Conservation (phyloP, 2,113 vertebrate genomes). For the Elaphurus davidianus region DNA sequence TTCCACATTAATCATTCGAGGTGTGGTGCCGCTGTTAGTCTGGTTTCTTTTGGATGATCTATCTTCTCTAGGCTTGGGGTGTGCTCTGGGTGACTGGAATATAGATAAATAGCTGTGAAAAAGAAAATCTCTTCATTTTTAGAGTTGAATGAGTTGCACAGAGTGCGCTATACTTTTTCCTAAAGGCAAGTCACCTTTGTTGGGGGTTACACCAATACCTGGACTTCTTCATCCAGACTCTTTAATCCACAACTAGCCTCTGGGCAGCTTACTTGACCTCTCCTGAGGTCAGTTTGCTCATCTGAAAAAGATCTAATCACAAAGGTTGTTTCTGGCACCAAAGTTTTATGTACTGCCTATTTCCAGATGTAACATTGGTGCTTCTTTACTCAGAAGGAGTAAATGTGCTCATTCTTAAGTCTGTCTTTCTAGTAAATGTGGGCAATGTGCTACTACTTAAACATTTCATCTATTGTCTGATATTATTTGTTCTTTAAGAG, state of each 20-base stretch:
- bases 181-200: neutral
- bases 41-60: neutral
- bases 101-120: neutral
- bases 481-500: neutral
- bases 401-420: neutral
- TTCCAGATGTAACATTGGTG: neutral
- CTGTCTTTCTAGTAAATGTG: neutral
- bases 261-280: neutral
- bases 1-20: conserved; percentile 51
- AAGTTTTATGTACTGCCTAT: neutral
- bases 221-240: neutral
- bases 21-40: conserved; percentile 25
- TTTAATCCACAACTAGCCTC: neutral
- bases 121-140: neutral
- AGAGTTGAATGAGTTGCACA: neutral
- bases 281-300: neutral
- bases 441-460: neutral
- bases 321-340: neutral
- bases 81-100: neutral
- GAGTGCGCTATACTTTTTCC: neutral
- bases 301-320: neutral
- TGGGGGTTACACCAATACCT: neutral
- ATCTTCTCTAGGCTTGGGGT: neutral
- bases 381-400: neutral
- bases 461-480: neutral